These are phyloP conservation scores for Corynorhinus townsendii DNA, from an alignment of 2,113 vertebrate species.

Conservation along the genomic window DNA sequence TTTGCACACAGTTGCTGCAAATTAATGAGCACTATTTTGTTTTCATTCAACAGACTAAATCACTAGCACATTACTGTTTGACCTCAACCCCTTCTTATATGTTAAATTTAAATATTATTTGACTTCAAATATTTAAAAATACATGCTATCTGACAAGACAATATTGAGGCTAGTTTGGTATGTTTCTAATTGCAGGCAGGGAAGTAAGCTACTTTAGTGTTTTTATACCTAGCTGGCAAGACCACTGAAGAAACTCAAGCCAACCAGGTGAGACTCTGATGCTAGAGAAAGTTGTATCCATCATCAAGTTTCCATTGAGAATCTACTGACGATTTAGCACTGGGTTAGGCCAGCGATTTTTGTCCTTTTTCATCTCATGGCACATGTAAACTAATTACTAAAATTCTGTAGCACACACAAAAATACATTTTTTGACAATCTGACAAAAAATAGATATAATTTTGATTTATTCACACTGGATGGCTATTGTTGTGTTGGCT, in stretches of 20 bases:
- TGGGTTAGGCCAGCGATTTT: neutral
- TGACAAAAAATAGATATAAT: neutral
- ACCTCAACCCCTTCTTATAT: neutral
- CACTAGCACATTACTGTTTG: neutral
- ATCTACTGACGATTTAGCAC: neutral
- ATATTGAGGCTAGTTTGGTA: neutral
- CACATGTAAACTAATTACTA: neutral
- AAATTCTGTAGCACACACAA: neutral
- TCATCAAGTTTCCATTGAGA: neutral
- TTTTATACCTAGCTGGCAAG: neutral
- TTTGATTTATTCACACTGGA: neutral
- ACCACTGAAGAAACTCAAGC: neutral
- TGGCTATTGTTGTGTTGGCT: neutral
- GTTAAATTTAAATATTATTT: constrained; percentile 9
- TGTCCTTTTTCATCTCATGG: neutral
- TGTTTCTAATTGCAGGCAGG: neutral
- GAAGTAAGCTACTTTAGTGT: neutral
- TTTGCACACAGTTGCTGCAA: neutral
- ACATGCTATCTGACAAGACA: neutral
- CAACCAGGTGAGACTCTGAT: neutral
- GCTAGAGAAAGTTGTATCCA: neutral
- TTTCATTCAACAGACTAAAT: neutral
- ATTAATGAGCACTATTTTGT: neutral
- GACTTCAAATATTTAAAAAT: neutral
- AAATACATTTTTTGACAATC: neutral